Evolutionary conservation across 2,797 vertebrate genomes (phyloP).

Genomic region (Leptoclinus maculatus): DNA sequence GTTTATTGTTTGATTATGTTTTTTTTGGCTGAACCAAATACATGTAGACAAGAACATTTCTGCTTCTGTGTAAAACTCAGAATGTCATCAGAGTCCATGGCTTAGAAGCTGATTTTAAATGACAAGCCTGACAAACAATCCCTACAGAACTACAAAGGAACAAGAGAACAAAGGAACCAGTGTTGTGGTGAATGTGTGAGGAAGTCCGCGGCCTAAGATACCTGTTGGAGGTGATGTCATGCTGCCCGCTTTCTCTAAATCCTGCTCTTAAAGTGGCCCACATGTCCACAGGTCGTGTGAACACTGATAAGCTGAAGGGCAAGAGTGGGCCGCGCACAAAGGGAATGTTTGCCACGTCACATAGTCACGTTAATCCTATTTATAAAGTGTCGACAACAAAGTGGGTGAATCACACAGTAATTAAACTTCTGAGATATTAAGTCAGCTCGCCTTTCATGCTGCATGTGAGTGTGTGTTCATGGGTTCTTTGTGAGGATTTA

Average conservation of each 20-base stretch:
- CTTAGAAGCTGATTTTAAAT: background rate
- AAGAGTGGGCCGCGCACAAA: background rate
- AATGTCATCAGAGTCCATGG: background rate
- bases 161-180: constrained; percentile 40
- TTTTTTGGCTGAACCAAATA: background rate
- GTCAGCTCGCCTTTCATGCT: background rate
- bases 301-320: background rate
- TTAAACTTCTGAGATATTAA: background rate
- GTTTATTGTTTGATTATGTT: background rate
- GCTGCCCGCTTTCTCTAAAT: background rate
- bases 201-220: background rate
- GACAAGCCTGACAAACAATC: background rate
- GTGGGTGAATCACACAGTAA: background rate
- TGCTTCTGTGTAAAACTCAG: background rate
- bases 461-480: background rate
- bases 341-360: background rate
- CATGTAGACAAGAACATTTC: background rate
- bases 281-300: background rate
- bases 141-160: background rate
- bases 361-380: background rate
- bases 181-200: constrained; percentile 14
- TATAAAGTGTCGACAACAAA: background rate
- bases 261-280: background rate
- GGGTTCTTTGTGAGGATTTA: background rate
- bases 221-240: constrained; percentile 49